Evolutionary conservation across 2,888 invertebrate genomes (phyloP), one percentile per base, ranked within the genome.

Genomic region (Trichogramma evanescens): DNA sequence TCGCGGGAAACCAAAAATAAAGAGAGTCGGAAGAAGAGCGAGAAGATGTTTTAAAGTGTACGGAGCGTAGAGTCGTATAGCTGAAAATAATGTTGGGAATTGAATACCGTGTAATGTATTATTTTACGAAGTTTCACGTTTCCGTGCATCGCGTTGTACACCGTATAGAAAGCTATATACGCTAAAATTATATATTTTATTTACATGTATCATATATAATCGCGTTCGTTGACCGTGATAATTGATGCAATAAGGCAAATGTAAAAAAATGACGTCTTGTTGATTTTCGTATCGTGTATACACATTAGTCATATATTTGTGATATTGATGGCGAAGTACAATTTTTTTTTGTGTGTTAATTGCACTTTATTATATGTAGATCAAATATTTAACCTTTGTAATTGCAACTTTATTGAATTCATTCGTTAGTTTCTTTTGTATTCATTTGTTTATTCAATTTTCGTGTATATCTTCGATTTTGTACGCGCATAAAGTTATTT

Each of bases 351-450:
- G 44, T 38, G 43, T 26, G 38, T 52, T 43, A 52, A 57, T 57
- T 57, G 56, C 56, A 57, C 51, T 57, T 57, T 44, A 53, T 50
- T 40, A 26, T 26, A 26, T 26, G 26, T 26, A 26, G 10, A 53
- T 57, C 54, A 54, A 54, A 50, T 57, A 53, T 26, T 26, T 26
- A 60, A 56, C 44, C 52, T 56, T 54, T 13, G 57, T 61, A 58
- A 61, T 61, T 61, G 58, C 54, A 54, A 49, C 40, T 61, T 57
- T 42, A 50, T 54, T 41, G 50, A 26, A 38, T 50, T 54, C 9
- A 41, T 42, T 43, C 50, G 40, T 26, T 52, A 44, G 6, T 26
- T 41, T 26, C 45, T 45, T 44, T 50, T 50, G 39, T 44, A 26
- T 41, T 40, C 5, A 48, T 50, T 48, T 26, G 41, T 54, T 54